Evolutionary conservation across 2,888 invertebrate species (phyloP).

Genomic region (Tenthredo distinguenda): DNA sequence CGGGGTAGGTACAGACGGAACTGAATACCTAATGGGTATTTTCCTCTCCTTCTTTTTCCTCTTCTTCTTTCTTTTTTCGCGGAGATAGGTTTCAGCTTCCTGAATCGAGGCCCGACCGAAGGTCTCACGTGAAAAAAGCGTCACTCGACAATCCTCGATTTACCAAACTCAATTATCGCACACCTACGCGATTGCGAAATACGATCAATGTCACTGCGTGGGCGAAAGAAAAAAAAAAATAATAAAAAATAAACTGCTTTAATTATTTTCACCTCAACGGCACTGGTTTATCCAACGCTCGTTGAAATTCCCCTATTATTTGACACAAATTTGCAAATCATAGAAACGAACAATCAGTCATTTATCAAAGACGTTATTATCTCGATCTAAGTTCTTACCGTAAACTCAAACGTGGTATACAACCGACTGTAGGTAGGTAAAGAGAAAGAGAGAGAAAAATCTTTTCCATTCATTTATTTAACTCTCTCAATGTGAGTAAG

Average conservation of each 20-base stretch:
- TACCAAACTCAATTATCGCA: background rate
- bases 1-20: conserved; percentile 86
- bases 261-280: background rate
- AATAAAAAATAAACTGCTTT: background rate
- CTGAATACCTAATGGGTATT: conserved; percentile 9
- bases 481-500: background rate
- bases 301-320: background rate
- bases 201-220: conserved; percentile 23
- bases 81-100: background rate
- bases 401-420: too few species aligned
- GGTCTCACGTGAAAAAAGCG: background rate
- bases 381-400: background rate
- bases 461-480: background rate
- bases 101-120: background rate
- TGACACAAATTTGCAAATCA: background rate
- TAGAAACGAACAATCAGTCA: background rate
- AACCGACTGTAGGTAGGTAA: too few species aligned
- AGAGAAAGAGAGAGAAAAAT: background rate
- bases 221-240: background rate
- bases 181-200: background rate
- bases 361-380: background rate
- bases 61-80: background rate
- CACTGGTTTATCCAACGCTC: background rate
- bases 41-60: background rate
- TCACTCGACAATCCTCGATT: background rate